phyloP scores from a whole-genome alignment of 2,888 invertebrate species.

The Ryuthela nishihirai region DNA sequence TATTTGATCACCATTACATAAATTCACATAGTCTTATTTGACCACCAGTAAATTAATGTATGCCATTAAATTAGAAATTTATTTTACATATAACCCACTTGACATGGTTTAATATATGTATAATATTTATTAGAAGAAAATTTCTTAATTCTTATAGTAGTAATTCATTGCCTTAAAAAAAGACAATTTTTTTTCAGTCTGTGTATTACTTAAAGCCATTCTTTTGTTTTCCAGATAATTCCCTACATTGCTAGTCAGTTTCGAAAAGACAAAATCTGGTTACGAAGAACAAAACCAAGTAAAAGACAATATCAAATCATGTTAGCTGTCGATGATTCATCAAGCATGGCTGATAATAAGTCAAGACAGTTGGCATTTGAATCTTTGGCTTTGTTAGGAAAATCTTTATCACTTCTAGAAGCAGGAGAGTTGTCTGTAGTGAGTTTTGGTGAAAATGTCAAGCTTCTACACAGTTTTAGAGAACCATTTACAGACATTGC shows the following conservation, averaged over 20 bases:
- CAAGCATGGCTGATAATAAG: constrained; percentile 59
- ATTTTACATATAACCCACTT: too few species aligned
- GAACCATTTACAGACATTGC: constrained; percentile 83
- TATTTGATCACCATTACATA: too few species aligned
- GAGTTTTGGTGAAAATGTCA: constrained; percentile 79
- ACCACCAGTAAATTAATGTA: too few species aligned
- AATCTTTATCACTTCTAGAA: constrained; percentile 86
- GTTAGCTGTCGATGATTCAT: constrained; percentile 94
- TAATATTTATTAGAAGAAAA: too few species aligned
- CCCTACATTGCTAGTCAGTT: constrained; percentile 99
- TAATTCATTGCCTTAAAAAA: too few species aligned
- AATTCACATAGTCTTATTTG: too few species aligned
- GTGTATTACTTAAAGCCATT: too few species aligned
- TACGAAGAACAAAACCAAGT: constrained; percentile 89
- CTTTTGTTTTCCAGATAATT: constrained; percentile 62
- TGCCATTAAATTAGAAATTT: too few species aligned
- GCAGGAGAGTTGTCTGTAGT: constrained; percentile 88
- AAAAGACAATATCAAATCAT: constrained; percentile 94
- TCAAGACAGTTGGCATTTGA: constrained; percentile 80
- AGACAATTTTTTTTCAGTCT: too few species aligned
- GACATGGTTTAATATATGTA: too few species aligned
- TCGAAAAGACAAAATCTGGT: constrained; percentile 98
- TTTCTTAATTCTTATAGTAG: too few species aligned
- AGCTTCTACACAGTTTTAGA: constrained; percentile 79
- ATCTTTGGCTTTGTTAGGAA: constrained; percentile 81